Evolutionary conservation across 1,140 invertebrate species (phyloP).

Genomic region (Polypedilum pembai): DNA sequence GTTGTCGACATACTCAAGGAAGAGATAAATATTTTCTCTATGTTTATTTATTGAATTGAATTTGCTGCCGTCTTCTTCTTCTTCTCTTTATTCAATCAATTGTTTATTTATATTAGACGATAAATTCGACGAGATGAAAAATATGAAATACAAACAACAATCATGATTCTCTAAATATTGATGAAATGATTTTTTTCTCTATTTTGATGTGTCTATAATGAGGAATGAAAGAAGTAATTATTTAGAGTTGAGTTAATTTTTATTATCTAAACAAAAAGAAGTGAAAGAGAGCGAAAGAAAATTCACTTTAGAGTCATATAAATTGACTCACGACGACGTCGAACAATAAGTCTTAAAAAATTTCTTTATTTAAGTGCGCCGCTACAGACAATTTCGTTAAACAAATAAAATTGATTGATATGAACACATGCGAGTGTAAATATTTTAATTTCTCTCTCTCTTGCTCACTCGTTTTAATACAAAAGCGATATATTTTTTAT

Average conservation of each 20-base stretch:
- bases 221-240: not conserved
- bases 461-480: not conserved
- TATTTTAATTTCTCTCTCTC: not conserved
- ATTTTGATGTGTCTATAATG: not conserved
- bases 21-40: not conserved
- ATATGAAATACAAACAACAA: slow-evolving; percentile 19
- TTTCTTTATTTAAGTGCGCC: slow-evolving; percentile 12
- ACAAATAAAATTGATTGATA: slow-evolving; percentile 19
- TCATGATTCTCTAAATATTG: not conserved
- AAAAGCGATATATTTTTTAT: too few species aligned
- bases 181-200: not conserved
- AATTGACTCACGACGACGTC: not conserved
- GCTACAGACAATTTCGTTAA: slow-evolving; percentile 16
- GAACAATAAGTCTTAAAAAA: not conserved
- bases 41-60: slow-evolving; percentile 6
- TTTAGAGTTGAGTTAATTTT: too few species aligned
- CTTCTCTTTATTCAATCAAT: not conserved
- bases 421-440: slow-evolving; percentile 11
- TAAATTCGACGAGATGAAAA: slow-evolving; percentile 18
- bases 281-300: not conserved
- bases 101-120: slow-evolving; percentile 10
- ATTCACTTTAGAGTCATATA: not conserved
- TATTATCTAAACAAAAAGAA: not conserved
- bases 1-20: too few species aligned
- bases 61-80: not conserved